Conservation (phyloP, 2,888 invertebrate genomes). For the Chymomyza fuscimana region DNA sequence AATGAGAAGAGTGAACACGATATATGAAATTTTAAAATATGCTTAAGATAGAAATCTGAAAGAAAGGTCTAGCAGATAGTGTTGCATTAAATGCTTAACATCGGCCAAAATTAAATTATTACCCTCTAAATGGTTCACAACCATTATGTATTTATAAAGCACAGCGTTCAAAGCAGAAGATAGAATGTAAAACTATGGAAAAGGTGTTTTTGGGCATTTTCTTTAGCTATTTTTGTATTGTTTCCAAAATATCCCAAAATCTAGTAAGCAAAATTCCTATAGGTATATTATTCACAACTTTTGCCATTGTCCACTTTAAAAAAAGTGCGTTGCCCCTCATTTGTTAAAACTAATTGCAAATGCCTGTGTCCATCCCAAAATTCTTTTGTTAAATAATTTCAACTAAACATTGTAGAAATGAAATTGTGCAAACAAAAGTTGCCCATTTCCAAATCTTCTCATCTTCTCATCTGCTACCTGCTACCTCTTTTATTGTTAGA, state of each 20-base stretch:
- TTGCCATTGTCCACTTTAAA: neutral
- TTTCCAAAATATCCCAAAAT: neutral
- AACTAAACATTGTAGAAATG: constrained; percentile 38
- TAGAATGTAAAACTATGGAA: too few species aligned
- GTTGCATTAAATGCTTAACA: too few species aligned
- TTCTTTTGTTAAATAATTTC: constrained; percentile 43
- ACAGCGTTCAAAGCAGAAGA: too few species aligned
- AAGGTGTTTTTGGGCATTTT: too few species aligned
- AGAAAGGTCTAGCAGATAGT: too few species aligned
- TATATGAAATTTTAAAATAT: too few species aligned
- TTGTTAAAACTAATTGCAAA: constrained; percentile 65
- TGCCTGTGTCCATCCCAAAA: constrained; percentile 24
- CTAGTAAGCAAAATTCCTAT: neutral
- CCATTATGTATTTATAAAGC: too few species aligned
- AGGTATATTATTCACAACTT: neutral
- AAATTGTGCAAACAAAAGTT: constrained; percentile 63
- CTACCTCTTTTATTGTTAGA: constrained; percentile 19
- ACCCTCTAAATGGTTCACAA: too few species aligned
- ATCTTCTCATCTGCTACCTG: constrained; percentile 25
- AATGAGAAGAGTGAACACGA: too few species aligned
- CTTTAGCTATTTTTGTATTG: neutral
- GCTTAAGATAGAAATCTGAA: too few species aligned
- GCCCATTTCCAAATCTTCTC: constrained; percentile 41
- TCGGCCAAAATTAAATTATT: too few species aligned
- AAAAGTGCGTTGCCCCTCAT: constrained; percentile 48